These are phyloP conservation scores for Strongylocentrotus purpuratus DNA, from an alignment of 35 echinoderm and acorn worm genomes.

Conservation along the genomic window DNA sequence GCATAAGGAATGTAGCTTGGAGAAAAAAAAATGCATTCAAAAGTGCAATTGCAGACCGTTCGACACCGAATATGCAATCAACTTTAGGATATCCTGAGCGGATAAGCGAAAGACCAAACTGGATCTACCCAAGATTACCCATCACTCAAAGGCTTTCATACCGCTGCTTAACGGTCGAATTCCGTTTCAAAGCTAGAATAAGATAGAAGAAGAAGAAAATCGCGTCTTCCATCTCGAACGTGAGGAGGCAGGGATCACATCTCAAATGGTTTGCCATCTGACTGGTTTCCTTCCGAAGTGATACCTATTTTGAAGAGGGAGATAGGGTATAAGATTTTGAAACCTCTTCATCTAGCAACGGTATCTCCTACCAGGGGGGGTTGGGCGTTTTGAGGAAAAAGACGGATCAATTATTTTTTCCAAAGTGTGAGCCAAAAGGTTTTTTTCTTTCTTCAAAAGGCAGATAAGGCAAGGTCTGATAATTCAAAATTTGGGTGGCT, in stretches of 20 bases:
- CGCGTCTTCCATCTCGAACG: background rate
- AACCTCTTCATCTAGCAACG: background rate
- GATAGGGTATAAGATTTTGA: background rate
- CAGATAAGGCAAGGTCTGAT: no score
- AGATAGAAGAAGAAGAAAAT: background rate
- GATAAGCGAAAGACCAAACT: background rate
- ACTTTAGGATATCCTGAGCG: background rate
- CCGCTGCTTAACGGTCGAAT: background rate
- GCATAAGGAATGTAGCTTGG: no score
- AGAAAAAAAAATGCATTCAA: background rate
- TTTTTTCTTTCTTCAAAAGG: no score
- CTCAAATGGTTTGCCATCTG: constrained; percentile 9
- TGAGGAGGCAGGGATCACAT: background rate
- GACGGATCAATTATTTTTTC: background rate
- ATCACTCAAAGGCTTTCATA: background rate
- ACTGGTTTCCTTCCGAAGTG: background rate
- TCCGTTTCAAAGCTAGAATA: background rate
- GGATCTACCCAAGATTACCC: background rate
- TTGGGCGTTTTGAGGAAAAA: background rate
- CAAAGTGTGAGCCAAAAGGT: no score
- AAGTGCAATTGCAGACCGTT: background rate
- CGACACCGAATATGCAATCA: background rate
- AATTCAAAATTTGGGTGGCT: no score
- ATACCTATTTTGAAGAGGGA: background rate
- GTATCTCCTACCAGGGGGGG: background rate